Conservation (phyloP, 2,113 vertebrate genomes). For the Thalassarche chlororhynchos region DNA sequence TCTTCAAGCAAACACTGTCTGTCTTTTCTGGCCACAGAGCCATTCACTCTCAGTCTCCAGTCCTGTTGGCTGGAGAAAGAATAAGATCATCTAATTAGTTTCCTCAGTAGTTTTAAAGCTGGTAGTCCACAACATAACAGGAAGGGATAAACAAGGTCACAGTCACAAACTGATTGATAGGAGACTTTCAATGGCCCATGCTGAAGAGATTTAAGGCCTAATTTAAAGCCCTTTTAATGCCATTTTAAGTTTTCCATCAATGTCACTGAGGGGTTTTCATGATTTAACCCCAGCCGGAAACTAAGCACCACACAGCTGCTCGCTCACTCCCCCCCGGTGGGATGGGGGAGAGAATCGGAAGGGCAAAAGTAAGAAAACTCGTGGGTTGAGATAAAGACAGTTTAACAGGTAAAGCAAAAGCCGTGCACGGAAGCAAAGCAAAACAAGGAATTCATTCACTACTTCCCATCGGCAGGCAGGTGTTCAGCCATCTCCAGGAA, state of each 20-base stretch:
- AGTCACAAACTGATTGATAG: background rate
- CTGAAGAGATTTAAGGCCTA: background rate
- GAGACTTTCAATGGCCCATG: background rate
- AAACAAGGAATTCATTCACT: too few relatives aligned
- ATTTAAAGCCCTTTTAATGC: background rate
- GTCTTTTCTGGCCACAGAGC: background rate
- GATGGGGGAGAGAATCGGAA: too few relatives aligned
- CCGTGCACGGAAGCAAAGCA: too few relatives aligned
- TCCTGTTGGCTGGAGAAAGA: background rate
- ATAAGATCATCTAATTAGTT: background rate
- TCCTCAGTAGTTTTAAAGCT: background rate
- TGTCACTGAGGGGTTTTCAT: background rate
- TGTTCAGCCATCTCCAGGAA: too few relatives aligned
- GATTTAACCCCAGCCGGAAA: too few relatives aligned
- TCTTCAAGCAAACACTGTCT: background rate
- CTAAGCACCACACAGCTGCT: too few relatives aligned
- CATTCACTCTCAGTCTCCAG: background rate
- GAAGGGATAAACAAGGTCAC: background rate
- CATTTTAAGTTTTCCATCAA: background rate
- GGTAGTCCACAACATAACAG: background rate
- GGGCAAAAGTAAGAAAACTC: too few relatives aligned
- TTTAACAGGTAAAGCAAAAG: too few relatives aligned
- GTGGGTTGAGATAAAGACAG: too few relatives aligned
- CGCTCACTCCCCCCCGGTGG: too few relatives aligned
- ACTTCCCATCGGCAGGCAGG: too few relatives aligned